phyloP scores from a whole-genome alignment of 2,797 vertebrate species.

The Dromococcyx pavoninus region DNA sequence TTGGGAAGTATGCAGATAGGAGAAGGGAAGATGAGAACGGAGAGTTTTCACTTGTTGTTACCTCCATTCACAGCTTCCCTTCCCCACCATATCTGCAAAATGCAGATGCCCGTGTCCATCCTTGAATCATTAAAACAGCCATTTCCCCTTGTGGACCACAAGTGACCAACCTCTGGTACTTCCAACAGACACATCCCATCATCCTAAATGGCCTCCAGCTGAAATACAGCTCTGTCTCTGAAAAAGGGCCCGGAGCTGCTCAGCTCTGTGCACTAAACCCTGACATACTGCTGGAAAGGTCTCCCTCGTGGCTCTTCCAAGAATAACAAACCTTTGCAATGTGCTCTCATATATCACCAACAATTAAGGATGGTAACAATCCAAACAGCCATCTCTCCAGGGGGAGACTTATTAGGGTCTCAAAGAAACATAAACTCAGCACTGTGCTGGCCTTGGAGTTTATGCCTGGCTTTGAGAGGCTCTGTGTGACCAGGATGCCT shows the following conservation, averaged over 20 bases:
- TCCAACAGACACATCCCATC: not conserved
- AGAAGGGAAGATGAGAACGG: not conserved
- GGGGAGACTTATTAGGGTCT: conserved; percentile 1
- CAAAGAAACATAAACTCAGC: conserved; percentile 2
- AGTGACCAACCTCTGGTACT: not conserved
- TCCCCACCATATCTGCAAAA: not conserved
- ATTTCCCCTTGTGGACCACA: not conserved
- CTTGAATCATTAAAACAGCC: not conserved
- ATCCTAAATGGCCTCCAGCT: not conserved
- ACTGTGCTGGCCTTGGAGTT: not conserved
- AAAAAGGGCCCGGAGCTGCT: not conserved
- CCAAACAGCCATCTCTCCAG: conserved; percentile 16
- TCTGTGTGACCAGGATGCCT: not conserved
- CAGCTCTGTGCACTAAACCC: not conserved
- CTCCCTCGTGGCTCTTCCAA: not conserved
- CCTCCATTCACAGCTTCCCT: not conserved
- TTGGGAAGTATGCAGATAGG: not conserved
- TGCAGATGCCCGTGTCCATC: not conserved
- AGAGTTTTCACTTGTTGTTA: not conserved
- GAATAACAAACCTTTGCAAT: conserved; percentile 46
- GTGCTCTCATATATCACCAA: conserved; percentile 29
- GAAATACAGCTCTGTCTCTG: conserved; percentile 18
- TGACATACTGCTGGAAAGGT: conserved; percentile 59
- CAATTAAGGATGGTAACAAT: conserved; percentile 23
- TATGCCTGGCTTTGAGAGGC: not conserved